Conservation (phyloP, 2,797 vertebrate species). For the Lithobates pipiens region DNA sequence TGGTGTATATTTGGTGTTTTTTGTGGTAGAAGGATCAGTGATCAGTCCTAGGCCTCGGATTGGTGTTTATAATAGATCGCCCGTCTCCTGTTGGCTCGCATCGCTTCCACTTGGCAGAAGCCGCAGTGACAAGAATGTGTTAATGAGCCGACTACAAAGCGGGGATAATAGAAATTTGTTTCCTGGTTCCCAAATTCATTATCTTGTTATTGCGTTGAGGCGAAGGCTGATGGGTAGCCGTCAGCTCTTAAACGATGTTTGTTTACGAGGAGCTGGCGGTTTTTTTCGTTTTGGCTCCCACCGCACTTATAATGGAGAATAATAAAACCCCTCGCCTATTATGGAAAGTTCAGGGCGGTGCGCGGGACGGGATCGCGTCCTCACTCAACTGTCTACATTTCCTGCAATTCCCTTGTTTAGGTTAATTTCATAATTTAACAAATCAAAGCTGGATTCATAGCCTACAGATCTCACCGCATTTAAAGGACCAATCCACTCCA, state of each 20-base stretch:
- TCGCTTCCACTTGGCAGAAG: slow-evolving; percentile 38
- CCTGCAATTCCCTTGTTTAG: neutral
- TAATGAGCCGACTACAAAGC: slow-evolving; percentile 44
- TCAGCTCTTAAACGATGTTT: neutral
- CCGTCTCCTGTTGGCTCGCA: slow-evolving; percentile 5
- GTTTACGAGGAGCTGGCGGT: slow-evolving; percentile 39
- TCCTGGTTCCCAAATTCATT: slow-evolving; percentile 26
- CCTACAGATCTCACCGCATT: too few species aligned
- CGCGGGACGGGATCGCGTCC: neutral
- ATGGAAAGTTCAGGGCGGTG: slow-evolving; percentile 9
- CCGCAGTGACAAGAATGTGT: slow-evolving; percentile 30
- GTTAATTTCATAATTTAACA: neutral
- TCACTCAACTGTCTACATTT: neutral
- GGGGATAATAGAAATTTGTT: slow-evolving; percentile 24
- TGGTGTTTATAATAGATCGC: slow-evolving; percentile 14
- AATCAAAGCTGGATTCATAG: too few species aligned
- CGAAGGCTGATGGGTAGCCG: slow-evolving; percentile 8
- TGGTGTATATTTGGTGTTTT: neutral
- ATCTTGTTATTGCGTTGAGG: slow-evolving; percentile 25
- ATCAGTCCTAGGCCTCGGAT: neutral
- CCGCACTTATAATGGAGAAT: neutral
- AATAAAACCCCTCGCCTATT: neutral
- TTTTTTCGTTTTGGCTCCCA: slow-evolving; percentile 29
- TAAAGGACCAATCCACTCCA: too few species aligned
- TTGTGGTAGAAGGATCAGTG: neutral